Evolutionary conservation across 2,888 invertebrate genomes (phyloP).

Genomic region (Caenorhabditis sulstoni): DNA sequence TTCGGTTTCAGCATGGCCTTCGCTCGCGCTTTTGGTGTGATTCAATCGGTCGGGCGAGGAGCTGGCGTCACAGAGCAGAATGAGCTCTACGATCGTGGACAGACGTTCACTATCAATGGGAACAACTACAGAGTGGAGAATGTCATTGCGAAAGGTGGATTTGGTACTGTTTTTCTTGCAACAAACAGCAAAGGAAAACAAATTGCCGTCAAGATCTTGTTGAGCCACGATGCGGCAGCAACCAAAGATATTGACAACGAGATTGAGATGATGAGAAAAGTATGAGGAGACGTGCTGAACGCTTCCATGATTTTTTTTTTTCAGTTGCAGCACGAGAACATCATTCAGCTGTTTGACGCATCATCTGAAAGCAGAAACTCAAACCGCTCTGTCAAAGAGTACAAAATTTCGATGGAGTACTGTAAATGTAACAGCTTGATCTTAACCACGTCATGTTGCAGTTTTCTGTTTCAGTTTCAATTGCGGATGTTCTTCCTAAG

Average conservation of each 20-base stretch:
- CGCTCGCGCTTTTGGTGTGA: constrained; percentile 59
- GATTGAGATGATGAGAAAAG: constrained; percentile 53
- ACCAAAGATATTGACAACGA: constrained; percentile 57
- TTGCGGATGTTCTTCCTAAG: constrained; percentile 51
- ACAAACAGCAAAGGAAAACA: constrained; percentile 42
- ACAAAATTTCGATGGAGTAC: constrained; percentile 59
- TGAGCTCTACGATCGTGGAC: constrained; percentile 60
- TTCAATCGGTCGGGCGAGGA: constrained; percentile 60
- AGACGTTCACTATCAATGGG: constrained; percentile 51
- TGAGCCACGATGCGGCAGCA: constrained; percentile 55
- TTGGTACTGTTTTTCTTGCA: constrained; percentile 56
- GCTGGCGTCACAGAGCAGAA: constrained; percentile 48
- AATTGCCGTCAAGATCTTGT: constrained; percentile 54
- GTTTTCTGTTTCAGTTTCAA: constrained; percentile 37
- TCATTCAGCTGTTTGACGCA: constrained; percentile 52
- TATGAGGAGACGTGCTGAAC: background rate
- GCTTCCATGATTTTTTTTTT: background rate
- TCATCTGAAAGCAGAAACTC: constrained; percentile 40
- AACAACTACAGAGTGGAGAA: constrained; percentile 56
- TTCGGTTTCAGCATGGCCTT: constrained; percentile 62
- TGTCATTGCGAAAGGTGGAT: constrained; percentile 59
- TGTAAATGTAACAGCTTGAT: constrained; percentile 41
- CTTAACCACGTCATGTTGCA: background rate
- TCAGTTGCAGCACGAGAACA: constrained; percentile 54
- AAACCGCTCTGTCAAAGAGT: constrained; percentile 46